Evolutionary conservation across 1,140 invertebrate genomes (phyloP).

Genomic region (Akabosia matsudoensis): DNA sequence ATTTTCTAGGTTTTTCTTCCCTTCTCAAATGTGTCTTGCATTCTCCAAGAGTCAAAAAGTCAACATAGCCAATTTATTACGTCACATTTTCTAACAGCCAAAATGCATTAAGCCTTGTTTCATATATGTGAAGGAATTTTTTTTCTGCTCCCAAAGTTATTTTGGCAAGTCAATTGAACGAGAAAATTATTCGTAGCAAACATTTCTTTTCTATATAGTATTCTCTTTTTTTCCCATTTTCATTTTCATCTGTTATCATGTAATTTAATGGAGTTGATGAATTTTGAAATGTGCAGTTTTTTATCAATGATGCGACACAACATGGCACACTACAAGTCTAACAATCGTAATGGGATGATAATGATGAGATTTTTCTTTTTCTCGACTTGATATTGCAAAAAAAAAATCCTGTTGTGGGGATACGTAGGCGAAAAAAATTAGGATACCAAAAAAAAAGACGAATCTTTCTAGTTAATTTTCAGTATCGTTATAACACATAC

Average conservation of each 20-base stretch:
- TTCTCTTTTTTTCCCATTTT: neutral
- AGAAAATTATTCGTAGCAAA: neutral
- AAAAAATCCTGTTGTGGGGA: neutral
- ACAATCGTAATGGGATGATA: too few relatives aligned
- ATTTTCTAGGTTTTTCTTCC: neutral
- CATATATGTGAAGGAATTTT: neutral
- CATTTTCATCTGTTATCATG: constrained; percentile 3
- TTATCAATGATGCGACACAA: neutral
- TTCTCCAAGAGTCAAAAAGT: neutral
- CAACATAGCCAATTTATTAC: constrained; percentile 9
- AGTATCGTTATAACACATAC: too few relatives aligned
- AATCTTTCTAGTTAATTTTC: too few relatives aligned
- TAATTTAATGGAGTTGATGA: constrained; percentile 22
- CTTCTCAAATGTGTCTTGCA: neutral
- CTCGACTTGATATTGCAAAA: neutral
- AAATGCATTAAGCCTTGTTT: constrained; percentile 11
- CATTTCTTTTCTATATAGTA: too few relatives aligned
- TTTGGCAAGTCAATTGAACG: constrained; percentile 5
- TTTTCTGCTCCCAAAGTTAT: neutral
- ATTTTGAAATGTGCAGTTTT: constrained; percentile 18
- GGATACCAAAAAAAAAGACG: too few relatives aligned
- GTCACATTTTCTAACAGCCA: constrained; percentile 20
- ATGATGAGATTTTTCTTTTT: neutral
- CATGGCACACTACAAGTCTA: neutral
- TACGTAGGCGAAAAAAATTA: constrained; percentile 22